Evolutionary conservation across 1,140 invertebrate species (phyloP).

Genomic region (Aradophagus sp.): DNA sequence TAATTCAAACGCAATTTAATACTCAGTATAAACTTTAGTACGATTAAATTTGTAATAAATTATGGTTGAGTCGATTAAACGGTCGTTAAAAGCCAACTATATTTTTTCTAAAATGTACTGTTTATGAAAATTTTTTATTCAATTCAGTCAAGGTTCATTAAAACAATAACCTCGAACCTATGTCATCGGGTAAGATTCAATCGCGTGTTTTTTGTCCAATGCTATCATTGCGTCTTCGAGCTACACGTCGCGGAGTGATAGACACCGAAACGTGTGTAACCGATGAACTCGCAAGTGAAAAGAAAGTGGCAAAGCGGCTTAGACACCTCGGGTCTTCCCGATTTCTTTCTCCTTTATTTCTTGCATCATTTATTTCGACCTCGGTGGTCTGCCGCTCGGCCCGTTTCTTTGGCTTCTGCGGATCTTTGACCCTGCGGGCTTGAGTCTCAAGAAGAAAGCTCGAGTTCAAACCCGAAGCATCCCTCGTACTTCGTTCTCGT

Average conservation of each 20-base stretch:
- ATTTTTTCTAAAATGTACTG: too few species aligned
- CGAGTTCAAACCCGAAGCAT: slow-evolving; percentile 17
- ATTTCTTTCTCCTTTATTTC: slow-evolving; percentile 44
- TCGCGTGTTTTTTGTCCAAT: background rate
- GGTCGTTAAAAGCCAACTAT: too few species aligned
- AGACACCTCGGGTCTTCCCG: slow-evolving; percentile 45
- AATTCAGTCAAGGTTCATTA: too few species aligned
- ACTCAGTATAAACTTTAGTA: too few species aligned
- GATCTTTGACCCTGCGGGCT: slow-evolving; percentile 35
- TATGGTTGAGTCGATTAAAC: too few species aligned
- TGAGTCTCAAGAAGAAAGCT: slow-evolving; percentile 25
- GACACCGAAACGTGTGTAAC: slow-evolving; percentile 32
- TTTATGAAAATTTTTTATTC: too few species aligned
- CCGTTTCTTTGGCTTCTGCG: slow-evolving; percentile 50
- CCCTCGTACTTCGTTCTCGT: too few species aligned
- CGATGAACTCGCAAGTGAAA: slow-evolving; percentile 25
- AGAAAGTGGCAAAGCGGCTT: slow-evolving; percentile 51
- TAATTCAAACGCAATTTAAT: too few species aligned
- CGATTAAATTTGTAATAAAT: too few species aligned
- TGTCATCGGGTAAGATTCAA: slow-evolving; percentile 17
- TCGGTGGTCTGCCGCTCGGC: slow-evolving; percentile 29
- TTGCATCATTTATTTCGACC: slow-evolving; percentile 49
- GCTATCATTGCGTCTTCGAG: background rate
- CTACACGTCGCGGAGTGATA: slow-evolving; percentile 9
- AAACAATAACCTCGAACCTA: too few species aligned